Conservation (phyloP, 1,140 invertebrate genomes). For the Trichonephila clavipes region DNA sequence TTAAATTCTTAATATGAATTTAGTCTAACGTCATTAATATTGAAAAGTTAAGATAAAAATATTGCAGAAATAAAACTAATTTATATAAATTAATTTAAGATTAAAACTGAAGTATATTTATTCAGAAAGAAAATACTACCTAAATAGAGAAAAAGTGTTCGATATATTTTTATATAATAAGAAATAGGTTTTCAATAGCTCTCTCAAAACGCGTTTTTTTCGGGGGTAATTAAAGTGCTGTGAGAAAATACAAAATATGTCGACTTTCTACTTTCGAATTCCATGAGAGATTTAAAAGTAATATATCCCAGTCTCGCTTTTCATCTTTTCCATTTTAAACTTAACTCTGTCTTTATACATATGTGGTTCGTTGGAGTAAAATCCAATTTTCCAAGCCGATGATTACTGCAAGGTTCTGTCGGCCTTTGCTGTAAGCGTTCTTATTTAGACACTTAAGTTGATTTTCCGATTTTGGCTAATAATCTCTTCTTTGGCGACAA, state of each 20-base stretch:
- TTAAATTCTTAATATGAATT: no score
- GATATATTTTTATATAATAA: background rate
- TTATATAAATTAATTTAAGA: no score
- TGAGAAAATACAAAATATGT: background rate
- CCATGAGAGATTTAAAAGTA: background rate
- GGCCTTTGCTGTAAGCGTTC: slow-evolving; percentile 51
- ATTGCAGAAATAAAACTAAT: no score
- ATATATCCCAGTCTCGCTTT: background rate
- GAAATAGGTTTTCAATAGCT: background rate
- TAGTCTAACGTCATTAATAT: no score
- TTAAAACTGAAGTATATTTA: no score
- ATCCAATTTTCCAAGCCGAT: slow-evolving; percentile 58
- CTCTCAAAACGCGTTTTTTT: no score
- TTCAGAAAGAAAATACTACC: no score
- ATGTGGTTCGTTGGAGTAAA: slow-evolving; percentile 33
- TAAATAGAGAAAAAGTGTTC: no score
- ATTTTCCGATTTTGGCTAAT: background rate
- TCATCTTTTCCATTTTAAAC: slow-evolving; percentile 30
- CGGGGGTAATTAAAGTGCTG: background rate
- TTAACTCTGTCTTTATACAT: slow-evolving; percentile 38
- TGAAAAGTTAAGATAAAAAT: no score
- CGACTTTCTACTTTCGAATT: background rate
- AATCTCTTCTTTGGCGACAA: slow-evolving; percentile 4
- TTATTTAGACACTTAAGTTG: slow-evolving; percentile 18
- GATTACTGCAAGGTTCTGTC: slow-evolving; percentile 33